Percentiles rank a stretch among this genome's conserved stretches.
These are phyloP conservation scores for Dorcus parallelipipedus DNA, from an alignment of 2,888 invertebrate genomes.

Conservation along the genomic window DNA sequence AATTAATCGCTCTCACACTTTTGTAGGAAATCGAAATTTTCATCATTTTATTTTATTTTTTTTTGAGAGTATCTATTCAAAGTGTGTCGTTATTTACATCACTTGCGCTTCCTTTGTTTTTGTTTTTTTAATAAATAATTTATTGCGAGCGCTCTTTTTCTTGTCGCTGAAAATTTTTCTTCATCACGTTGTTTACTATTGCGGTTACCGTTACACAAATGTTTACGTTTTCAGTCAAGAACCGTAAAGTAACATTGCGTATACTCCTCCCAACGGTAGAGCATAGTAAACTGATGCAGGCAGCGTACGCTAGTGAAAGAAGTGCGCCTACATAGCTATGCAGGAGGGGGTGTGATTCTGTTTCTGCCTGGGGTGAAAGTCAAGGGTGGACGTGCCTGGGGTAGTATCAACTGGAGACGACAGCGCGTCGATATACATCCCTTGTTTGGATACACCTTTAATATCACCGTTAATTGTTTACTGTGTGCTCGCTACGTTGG, in stretches of 20 bases:
- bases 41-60: too few species aligned
- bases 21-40: too few species aligned
- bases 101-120: too few species aligned
- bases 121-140: too few species aligned
- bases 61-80: too few species aligned
- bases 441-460: not conserved
- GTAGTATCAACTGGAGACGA: slow-evolving; percentile 16
- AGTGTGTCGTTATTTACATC: too few species aligned
- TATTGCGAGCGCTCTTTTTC: too few species aligned
- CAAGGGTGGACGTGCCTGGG: slow-evolving; percentile 12
- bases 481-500: too few species aligned
- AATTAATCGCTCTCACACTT: too few species aligned
- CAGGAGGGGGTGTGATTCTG: slow-evolving; percentile 19
- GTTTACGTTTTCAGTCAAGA: not conserved
- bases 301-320: slow-evolving; percentile 17
- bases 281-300: slow-evolving; percentile 1
- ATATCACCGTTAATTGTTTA: too few species aligned
- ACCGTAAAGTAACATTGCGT: not conserved
- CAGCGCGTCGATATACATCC: not conserved
- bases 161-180: too few species aligned
- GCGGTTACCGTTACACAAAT: not conserved
- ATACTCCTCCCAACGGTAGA: slow-evolving; percentile 1
- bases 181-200: too few species aligned
- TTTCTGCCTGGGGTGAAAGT: slow-evolving; percentile 14
- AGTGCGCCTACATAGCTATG: slow-evolving; percentile 20